phyloP scores from a whole-genome alignment of 2,797 vertebrate species.

The Steatocranus sp. region DNA sequence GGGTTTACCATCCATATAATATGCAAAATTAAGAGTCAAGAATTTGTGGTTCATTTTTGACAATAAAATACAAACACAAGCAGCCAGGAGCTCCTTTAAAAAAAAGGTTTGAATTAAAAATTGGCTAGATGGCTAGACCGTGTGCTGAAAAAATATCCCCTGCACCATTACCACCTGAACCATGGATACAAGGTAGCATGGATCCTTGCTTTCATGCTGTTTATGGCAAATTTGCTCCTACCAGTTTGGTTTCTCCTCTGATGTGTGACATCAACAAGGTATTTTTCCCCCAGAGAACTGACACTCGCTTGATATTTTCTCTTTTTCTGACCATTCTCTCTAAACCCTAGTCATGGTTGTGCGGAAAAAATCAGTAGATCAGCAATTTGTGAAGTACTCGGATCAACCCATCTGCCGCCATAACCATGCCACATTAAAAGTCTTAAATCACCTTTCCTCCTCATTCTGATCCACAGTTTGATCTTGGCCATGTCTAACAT shows the following conservation, averaged over 20 bases:
- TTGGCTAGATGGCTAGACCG: not conserved
- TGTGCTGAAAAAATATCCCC: not conserved
- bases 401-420: not conserved
- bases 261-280: not conserved
- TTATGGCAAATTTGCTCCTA: not conserved
- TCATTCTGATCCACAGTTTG: not conserved
- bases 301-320: not conserved
- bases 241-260: not conserved
- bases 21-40: not conserved
- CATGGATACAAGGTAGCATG: not conserved
- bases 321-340: not conserved
- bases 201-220: not conserved
- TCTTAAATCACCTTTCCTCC: not conserved
- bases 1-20: not conserved
- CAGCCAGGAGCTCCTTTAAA: not conserved
- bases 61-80: not conserved
- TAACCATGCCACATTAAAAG: not conserved
- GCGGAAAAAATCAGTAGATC: not conserved
- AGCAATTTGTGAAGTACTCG: not conserved
- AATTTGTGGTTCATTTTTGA: not conserved
- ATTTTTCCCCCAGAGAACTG: accelerated
- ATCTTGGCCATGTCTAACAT: not conserved
- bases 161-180: not conserved
- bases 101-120: not conserved
- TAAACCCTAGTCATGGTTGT: accelerated